Percentiles rank a stretch among this genome's conserved stretches.
These are phyloP conservation scores for Helicoverpa armigera DNA, from an alignment of 1,140 invertebrate species.

Conservation along the genomic window DNA sequence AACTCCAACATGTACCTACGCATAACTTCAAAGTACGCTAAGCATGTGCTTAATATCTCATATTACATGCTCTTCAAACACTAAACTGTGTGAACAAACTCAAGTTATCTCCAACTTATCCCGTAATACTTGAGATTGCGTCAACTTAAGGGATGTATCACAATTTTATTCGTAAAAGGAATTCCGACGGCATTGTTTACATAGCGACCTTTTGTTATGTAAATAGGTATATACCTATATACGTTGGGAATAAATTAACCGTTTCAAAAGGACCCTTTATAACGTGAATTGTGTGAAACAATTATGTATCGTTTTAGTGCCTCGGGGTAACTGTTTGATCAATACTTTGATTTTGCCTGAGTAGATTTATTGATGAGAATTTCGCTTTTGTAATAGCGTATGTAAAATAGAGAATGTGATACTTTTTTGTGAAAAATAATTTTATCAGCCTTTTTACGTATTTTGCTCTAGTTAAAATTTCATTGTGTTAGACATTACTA, in stretches of 20 bases:
- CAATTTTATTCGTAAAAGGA: conserved; percentile 51
- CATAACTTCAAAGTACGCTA: neutral
- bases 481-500: too few species aligned
- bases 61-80: conserved; percentile 8
- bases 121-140: conserved; percentile 45
- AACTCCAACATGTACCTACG: too few species aligned
- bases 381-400: neutral
- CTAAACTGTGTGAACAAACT: conserved; percentile 13
- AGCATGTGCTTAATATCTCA: neutral
- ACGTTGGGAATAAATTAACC: conserved; percentile 53
- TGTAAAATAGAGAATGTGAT: too few species aligned
- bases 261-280: conserved; percentile 31
- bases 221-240: conserved; percentile 49
- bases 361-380: neutral
- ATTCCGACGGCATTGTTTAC: conserved; percentile 57
- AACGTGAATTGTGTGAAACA: conserved; percentile 46
- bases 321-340: neutral
- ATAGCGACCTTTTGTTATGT: conserved; percentile 55
- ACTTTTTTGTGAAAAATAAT: neutral
- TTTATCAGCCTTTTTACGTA: neutral
- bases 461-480: neutral
- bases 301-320: conserved; percentile 28
- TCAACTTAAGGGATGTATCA: conserved; percentile 46
- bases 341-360: neutral
- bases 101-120: conserved; percentile 39